Conservation (phyloP, 1,140 invertebrate species). For the Calliphora vicina region DNA sequence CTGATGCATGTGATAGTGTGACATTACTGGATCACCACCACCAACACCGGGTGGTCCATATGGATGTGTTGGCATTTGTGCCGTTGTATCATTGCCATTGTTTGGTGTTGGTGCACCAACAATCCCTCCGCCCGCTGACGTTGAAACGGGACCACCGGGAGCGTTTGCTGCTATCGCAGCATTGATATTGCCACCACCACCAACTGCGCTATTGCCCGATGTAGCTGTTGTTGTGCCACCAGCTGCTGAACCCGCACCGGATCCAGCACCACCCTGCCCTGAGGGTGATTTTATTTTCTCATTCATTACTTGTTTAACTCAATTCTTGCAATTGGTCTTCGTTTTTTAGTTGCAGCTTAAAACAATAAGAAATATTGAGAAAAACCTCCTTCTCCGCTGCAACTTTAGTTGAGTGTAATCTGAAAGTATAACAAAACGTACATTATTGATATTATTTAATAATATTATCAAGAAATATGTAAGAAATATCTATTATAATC, state of each 20-base stretch:
- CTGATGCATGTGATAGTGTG: conserved; percentile 54
- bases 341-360: conserved; percentile 37
- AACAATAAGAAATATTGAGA: conserved; percentile 29
- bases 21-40: conserved; percentile 50
- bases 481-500: too few relatives aligned
- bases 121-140: not conserved
- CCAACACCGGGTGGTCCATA: conserved; percentile 52
- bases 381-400: conserved; percentile 38
- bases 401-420: conserved; percentile 34
- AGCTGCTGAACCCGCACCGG: conserved; percentile 41
- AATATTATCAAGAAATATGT: too few relatives aligned
- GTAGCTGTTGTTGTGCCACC: conserved; percentile 39
- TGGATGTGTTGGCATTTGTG: conserved; percentile 50
- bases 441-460: not conserved
- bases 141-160: not conserved
- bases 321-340: conserved; percentile 15
- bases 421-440: not conserved
- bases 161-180: not conserved
- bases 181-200: conserved; percentile 13
- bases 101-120: conserved; percentile 51
- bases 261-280: conserved; percentile 49
- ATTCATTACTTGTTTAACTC: conserved; percentile 51
- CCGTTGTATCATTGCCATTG: conserved; percentile 51
- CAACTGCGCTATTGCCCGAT: not conserved
- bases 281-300: conserved; percentile 62